These are phyloP conservation scores for Oikopleura vanhoeffeni DNA, from an alignment of 23 tunicate species.

Conservation along the genomic window DNA sequence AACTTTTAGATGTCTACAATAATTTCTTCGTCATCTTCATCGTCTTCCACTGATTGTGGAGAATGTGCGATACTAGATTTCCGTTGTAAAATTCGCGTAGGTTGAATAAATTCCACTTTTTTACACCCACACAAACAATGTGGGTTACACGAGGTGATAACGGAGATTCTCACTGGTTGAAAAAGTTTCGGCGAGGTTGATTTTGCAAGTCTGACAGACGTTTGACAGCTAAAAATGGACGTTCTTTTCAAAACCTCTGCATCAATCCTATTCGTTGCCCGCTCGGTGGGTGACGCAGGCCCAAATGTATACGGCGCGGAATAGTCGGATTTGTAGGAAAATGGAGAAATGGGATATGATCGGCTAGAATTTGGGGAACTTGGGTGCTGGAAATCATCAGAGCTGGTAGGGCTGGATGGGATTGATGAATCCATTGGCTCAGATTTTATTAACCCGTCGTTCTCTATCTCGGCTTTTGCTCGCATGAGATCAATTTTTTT, in stretches of 20 bases:
- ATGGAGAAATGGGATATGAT: background rate
- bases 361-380: background rate
- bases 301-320: background rate
- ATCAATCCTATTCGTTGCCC: background rate
- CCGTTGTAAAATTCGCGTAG: background rate
- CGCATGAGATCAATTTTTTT: background rate
- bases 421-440: background rate
- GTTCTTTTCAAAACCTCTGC: background rate
- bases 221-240: background rate
- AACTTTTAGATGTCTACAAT: background rate
- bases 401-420: background rate
- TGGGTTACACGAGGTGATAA: background rate
- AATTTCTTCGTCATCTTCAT: background rate
- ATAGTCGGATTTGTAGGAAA: background rate
- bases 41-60: background rate
- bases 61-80: background rate
- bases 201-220: background rate
- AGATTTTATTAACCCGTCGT: background rate
- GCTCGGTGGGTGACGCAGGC: background rate
- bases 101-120: background rate
- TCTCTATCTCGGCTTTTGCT: background rate
- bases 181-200: background rate
- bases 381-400: background rate
- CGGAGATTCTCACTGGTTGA: background rate
- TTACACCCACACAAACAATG: background rate